Evolutionary conservation across 2,797 vertebrate species (phyloP).

Genomic region (Euthynnus affinis): DNA sequence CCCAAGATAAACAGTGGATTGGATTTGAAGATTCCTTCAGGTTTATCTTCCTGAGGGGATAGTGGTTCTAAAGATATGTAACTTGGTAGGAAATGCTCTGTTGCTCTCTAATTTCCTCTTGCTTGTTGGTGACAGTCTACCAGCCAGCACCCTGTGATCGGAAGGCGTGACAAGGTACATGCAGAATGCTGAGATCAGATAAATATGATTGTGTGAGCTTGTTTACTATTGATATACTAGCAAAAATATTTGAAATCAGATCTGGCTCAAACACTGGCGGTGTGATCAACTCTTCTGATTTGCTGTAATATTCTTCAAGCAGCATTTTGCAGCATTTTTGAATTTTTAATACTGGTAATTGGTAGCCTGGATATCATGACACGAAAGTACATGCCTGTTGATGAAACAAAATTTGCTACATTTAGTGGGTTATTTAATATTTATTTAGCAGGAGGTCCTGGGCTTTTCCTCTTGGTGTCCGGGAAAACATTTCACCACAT

Average conservation of each 20-base stretch:
- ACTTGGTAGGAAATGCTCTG: conserved; percentile 51
- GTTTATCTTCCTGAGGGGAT: conserved; percentile 40
- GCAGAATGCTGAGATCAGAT: conserved; percentile 60
- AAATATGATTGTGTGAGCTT: conserved; percentile 58
- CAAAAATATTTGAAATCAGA: conserved; percentile 52
- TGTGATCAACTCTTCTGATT: conserved; percentile 27
- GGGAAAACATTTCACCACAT: background rate
- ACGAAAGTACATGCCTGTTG: background rate
- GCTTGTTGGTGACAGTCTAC: conserved; percentile 56
- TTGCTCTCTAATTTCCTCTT: conserved; percentile 62
- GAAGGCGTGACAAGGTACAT: conserved; percentile 53
- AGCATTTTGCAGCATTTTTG: background rate
- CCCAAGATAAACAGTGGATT: conserved; percentile 19
- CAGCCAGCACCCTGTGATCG: conserved; percentile 46
- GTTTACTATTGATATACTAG: conserved; percentile 48
- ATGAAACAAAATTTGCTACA: background rate
- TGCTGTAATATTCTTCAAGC: conserved; percentile 17
- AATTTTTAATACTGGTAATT: background rate
- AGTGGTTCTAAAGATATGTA: conserved; percentile 26
- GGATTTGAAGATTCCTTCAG: conserved; percentile 32
- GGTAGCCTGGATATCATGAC: background rate
- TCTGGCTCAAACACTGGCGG: conserved; percentile 32
- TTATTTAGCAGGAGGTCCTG: background rate
- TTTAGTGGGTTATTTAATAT: background rate
- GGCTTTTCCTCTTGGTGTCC: background rate